Base-by-base conservation (phyloP, 2,888 invertebrate genomes). In the Myopa tessellatipennis region DNA sequence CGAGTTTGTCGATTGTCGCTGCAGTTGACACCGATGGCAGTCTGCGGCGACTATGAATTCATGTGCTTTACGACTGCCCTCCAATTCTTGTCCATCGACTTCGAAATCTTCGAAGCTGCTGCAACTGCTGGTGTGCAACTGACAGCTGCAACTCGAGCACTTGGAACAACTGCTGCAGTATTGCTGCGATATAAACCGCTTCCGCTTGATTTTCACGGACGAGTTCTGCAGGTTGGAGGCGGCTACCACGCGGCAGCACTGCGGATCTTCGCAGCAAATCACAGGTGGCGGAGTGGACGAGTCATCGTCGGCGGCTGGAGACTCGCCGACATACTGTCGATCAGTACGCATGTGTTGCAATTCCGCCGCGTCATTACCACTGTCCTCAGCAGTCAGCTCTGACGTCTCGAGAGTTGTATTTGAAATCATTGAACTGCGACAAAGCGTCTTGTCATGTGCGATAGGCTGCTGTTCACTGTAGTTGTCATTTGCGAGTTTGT, bases 91-190 rank as follows among this genome's bases (percentile, higher is more conserved):
- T 50, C 80, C 76, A 76, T 85, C 86, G 67, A 85, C 82, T 67
- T 82, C 83, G 52, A 82, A 74, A 63, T 82, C 82, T 65, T 85
- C 85, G 40, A 85, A 73, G 75, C 87, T 87, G 83, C 87, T 87
- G 81, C 87, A 87, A 58, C 86, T 86, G 65, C 85, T 86, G 40
- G 85, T 84, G 18, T 81, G 80, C 74, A 84, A 82, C 36, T 84
- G 84, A 58, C 85, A 85, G 76, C 85, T 86, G 79, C 86, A 87
- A 78, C 86, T 87, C 71, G 87, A 87, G 79, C 86, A 87, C 68
- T 85, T 83, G 14, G 87, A 87, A 78, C 88, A 87, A 79, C 85
- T 86, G 83, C 87, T 87, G 79, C 83, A 83, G 78, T 84, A 85
- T 16, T 77, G 72, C 8, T 68, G 71, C 34, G 74, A 83, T 45